Conservation (phyloP, 2,797 vertebrate species). For the Myripristis jacobus region DNA sequence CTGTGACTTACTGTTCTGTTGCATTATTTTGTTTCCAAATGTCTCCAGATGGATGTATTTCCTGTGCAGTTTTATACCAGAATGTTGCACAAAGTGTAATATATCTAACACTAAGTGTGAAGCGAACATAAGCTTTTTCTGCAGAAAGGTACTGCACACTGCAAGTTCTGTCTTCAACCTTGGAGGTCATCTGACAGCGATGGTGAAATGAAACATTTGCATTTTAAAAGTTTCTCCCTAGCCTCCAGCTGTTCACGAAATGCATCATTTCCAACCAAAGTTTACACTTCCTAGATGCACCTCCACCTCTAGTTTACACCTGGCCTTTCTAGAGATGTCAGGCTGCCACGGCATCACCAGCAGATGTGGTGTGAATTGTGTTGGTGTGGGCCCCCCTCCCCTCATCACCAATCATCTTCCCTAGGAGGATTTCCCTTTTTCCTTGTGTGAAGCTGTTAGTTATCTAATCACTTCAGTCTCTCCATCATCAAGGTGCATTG, state of each 20-base stretch:
- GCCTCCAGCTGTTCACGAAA: not conserved
- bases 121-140: not conserved
- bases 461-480: constrained; percentile 76
- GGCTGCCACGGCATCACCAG: constrained; percentile 21
- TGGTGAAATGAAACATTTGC: constrained; percentile 8
- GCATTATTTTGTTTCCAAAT: not conserved
- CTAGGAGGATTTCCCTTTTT: constrained; percentile 58
- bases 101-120: not conserved
- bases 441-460: constrained; percentile 74
- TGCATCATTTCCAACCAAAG: not conserved
- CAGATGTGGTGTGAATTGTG: constrained; percentile 65
- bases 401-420: constrained; percentile 38
- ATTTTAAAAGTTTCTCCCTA: constrained; percentile 11
- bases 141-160: constrained; percentile 1
- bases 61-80: not conserved
- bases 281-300: constrained; percentile 12
- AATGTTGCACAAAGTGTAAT: not conserved
- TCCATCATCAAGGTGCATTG: constrained; percentile 78
- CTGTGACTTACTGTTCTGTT: not conserved
- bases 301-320: constrained; percentile 16
- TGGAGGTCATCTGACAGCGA: constrained; percentile 20
- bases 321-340: constrained; percentile 63
- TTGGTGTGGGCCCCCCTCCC: constrained; percentile 46
- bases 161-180: constrained; percentile 12
- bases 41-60: not conserved